Percentiles rank a stretch among this genome's conserved stretches.
These are phyloP conservation scores for Pseudachorutes palmiensis DNA, from an alignment of 1,140 invertebrate species.

Conservation along the genomic window DNA sequence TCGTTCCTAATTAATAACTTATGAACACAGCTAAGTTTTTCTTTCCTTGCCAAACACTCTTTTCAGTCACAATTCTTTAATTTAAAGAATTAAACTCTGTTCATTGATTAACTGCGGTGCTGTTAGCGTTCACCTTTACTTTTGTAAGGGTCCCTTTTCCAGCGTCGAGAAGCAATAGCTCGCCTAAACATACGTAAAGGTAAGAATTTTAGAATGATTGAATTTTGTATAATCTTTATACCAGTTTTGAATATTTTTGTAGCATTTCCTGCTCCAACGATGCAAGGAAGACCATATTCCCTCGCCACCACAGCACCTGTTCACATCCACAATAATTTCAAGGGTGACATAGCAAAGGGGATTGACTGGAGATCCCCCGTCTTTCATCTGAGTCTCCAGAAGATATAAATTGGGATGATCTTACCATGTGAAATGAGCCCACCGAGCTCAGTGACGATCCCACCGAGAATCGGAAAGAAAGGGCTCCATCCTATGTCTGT, in stretches of 20 bases:
- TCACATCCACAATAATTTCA: too few species aligned
- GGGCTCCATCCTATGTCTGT: conserved; percentile 83
- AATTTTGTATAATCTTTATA: conserved; percentile 28
- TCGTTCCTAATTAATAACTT: too few species aligned
- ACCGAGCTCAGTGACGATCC: conserved; percentile 74
- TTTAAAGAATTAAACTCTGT: neutral
- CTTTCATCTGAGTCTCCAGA: too few species aligned
- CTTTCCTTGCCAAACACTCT: too few species aligned
- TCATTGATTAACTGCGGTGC: neutral
- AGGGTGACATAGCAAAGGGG: too few species aligned
- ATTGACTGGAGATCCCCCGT: too few species aligned
- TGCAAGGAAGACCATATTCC: conserved; percentile 75
- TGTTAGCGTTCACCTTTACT: conserved; percentile 20
- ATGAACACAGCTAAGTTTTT: too few species aligned
- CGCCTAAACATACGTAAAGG: conserved; percentile 23
- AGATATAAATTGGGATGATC: too few species aligned
- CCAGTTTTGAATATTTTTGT: conserved; percentile 62
- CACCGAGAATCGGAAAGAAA: conserved; percentile 70
- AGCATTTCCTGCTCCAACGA: conserved; percentile 62
- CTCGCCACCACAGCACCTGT: conserved; percentile 78
- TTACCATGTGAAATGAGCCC: conserved; percentile 74
- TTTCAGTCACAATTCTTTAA: neutral
- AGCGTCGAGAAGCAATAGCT: conserved; percentile 38
- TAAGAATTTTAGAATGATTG: neutral
- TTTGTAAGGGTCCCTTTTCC: conserved; percentile 37